Base-by-base conservation (phyloP, 92 coral and sea anemone genomes). In the Epizoanthus stellaris region DNA sequence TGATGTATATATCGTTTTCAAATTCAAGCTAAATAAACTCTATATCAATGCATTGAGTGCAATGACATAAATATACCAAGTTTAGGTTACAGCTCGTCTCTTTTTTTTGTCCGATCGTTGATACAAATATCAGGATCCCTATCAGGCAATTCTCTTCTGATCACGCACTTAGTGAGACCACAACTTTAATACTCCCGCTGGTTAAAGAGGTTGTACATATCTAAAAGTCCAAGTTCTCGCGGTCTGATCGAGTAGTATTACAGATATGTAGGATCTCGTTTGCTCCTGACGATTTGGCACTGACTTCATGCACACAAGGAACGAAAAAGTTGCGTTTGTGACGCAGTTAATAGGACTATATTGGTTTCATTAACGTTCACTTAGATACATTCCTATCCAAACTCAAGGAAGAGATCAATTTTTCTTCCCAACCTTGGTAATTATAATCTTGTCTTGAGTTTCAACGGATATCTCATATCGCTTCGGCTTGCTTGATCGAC, bases 261-360 rank as follows among this genome's bases (percentile, higher is more conserved):
- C 14, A 52, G 56, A 30, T 30, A 30, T 30, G 56, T 52, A 52
- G 12, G 38, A 23, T 38, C 49, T 13, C 2, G 21, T 43, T 68
- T 34, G 9, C 10, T 68, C 45, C 39, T 5, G 47, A 68, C n/a
- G 73, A 68, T 68, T 68, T 8, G 73, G 45, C 56, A 38, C 47
- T 13, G 47, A 19, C 76, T 68, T n/a, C n/a, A n/a, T 42, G 56
- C 47, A 54, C 59, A 13, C 61, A 66, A 42, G 23, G 19, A 12
- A 11, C 17, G 23, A 39, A 16, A 40, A 5, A 62, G 60, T 13
- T 40, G 12, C 53, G 56, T 79, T 57, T 79, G 17, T 79, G 83
- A 79, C 83, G 83, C 43, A 64, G 19, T 20, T 79, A 79, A 79
- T 79, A 57, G 47, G 39, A 64, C 67, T 62, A 43, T 79, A 61